Evolutionary conservation across 1,140 invertebrate species (phyloP).

Genomic region (Zaprionus inermis): DNA sequence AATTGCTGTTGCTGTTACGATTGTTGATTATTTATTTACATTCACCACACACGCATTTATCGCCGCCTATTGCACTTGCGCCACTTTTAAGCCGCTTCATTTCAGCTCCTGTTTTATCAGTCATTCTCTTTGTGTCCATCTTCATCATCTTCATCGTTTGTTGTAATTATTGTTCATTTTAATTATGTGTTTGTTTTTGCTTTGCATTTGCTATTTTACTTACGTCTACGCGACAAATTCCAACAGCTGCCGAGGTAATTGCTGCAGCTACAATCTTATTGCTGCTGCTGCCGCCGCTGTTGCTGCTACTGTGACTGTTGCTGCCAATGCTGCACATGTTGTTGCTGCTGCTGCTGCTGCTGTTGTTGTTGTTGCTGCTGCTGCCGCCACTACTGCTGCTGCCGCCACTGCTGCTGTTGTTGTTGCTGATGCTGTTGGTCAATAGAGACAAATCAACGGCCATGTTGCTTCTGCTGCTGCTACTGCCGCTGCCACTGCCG

Average conservation of each 20-base stretch:
- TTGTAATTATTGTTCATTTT: background rate
- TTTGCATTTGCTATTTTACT: conserved; percentile 56
- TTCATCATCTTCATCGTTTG: background rate
- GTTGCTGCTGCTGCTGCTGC: conserved; percentile 51
- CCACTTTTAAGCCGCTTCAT: background rate
- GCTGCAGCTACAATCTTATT: conserved; percentile 56
- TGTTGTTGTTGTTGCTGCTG: conserved; percentile 23
- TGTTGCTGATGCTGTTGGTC: conserved; percentile 41
- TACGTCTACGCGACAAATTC: conserved; percentile 81
- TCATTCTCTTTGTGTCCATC: background rate
- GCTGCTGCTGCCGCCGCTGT: conserved; percentile 39
- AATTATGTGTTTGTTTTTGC: background rate
- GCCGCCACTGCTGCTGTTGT: conserved; percentile 15
- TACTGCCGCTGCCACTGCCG: conserved; percentile 61
- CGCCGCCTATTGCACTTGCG: conserved; percentile 5
- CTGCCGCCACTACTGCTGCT: conserved; percentile 24
- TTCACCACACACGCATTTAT: conserved; percentile 5
- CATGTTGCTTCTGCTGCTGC: conserved; percentile 68
- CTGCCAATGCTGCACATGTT: conserved; percentile 27
- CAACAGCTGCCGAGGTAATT: conserved; percentile 57
- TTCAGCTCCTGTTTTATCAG: background rate
- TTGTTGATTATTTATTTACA: conserved; percentile 1
- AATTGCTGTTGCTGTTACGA: background rate
- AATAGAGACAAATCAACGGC: conserved; percentile 72
- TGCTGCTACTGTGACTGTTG: conserved; percentile 50